phyloP scores from a whole-genome alignment of 2,113 vertebrate species.

The Carassius carassius region DNA sequence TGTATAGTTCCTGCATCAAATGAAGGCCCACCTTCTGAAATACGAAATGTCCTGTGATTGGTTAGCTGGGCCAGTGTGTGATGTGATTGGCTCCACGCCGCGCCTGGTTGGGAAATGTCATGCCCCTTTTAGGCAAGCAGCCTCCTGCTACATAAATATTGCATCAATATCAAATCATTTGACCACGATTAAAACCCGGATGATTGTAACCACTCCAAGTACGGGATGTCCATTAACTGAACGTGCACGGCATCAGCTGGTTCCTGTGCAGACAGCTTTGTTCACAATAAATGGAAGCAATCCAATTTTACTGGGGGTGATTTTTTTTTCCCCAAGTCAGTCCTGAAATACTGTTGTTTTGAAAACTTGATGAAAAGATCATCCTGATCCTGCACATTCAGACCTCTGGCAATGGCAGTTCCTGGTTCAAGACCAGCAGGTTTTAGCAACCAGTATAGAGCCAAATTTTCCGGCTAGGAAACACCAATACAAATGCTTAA shows the following conservation, averaged over 20 bases:
- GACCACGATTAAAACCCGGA: too few relatives aligned
- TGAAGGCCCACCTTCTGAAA: too few relatives aligned
- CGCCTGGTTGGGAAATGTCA: too few relatives aligned
- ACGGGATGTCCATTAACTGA: not conserved
- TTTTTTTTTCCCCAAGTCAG: not conserved
- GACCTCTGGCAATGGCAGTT: not conserved
- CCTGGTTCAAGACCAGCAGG: not conserved
- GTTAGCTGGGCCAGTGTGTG: too few relatives aligned
- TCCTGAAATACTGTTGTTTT: not conserved
- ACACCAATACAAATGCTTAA: not conserved
- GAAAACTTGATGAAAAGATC: constrained; percentile 1
- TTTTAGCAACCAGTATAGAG: not conserved
- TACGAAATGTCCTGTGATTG: too few relatives aligned
- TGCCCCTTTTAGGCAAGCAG: too few relatives aligned
- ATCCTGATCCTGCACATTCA: not conserved
- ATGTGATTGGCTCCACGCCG: too few relatives aligned
- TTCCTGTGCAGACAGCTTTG: constrained; percentile 3
- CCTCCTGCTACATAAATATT: too few relatives aligned
- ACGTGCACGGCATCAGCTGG: not conserved
- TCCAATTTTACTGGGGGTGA: not conserved
- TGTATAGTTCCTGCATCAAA: too few relatives aligned
- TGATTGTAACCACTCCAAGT: too few relatives aligned
- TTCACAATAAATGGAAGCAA: not conserved
- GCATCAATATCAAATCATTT: too few relatives aligned
- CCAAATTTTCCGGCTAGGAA: not conserved